Base-by-base conservation (phyloP, 1,140 invertebrate genomes). In the Himalopsyche phryganea region DNA sequence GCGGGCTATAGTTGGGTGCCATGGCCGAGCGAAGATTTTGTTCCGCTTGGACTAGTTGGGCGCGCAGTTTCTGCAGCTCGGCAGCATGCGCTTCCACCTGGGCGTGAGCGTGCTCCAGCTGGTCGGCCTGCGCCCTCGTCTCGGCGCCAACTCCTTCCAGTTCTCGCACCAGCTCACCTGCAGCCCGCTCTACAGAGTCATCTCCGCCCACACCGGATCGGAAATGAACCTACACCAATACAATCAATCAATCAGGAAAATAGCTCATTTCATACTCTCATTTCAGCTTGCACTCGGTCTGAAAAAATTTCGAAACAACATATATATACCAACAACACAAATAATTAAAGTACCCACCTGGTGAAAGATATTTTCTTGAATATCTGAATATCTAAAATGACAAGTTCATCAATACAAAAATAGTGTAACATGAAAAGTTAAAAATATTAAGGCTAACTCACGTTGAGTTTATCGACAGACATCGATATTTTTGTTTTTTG, bases 391-490 rank as follows among this genome's bases (percentile, higher is more conserved):
- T n/a, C n/a, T n/a, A n/a, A n/a, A n/a, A n/a, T n/a, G n/a, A n/a
- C n/a, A n/a, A n/a, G n/a, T n/a, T n/a, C n/a, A n/a, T n/a, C n/a
- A n/a, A n/a, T n/a, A n/a, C n/a, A n/a, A n/a, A n/a, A n/a, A n/a
- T n/a, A n/a, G n/a, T n/a, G n/a, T n/a, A n/a, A n/a, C n/a, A n/a
- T n/a, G n/a, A n/a, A n/a, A n/a, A n/a, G n/a, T n/a, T n/a, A n/a
- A n/a, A n/a, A n/a, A n/a, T n/a, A n/a, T n/a, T n/a, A n/a, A n/a
- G n/a, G n/a, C n/a, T 14, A 32, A 55, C 77, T 80, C 72, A 89
- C 87, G 78, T 91, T 87, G 47, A 97, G 81, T 76, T 96, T 96
- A 68, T 96, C 92, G 56, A 95, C 85, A n/a, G 93, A 91, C 65
- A 96, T 86, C 28, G 82, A 82, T 51, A 97, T 90, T 76, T 95